Percentiles rank a stretch among this genome's conserved stretches.
These are phyloP conservation scores for Erinaceus europaeus DNA, from an alignment of 2,113 vertebrate species.

Conservation along the genomic window DNA sequence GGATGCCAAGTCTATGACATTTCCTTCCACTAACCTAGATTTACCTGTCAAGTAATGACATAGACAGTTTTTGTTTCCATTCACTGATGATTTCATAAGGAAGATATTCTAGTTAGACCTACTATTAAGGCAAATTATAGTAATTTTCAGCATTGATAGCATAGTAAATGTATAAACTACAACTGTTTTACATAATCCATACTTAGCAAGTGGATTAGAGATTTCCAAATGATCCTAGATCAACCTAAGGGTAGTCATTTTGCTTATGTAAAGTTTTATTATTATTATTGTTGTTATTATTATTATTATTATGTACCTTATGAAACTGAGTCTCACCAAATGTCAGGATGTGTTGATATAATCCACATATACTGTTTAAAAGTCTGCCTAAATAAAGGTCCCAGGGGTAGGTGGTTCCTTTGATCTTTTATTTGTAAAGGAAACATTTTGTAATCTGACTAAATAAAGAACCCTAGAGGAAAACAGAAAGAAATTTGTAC, in stretches of 20 bases:
- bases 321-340: conserved; percentile 31
- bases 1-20: background rate
- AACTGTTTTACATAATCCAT: background rate
- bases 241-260: background rate
- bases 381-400: background rate
- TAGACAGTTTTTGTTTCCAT: background rate
- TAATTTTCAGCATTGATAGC: background rate
- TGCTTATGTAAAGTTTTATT: background rate
- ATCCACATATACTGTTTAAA: conserved; percentile 21
- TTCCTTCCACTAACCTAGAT: background rate
- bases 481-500: conserved; percentile 1
- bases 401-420: conserved; percentile 25
- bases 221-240: background rate
- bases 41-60: background rate
- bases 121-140: background rate
- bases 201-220: background rate
- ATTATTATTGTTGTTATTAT: background rate
- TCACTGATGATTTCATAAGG: conserved; percentile 13
- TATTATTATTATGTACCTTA: conserved; percentile 10
- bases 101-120: background rate
- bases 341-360: background rate
- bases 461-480: background rate
- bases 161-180: background rate
- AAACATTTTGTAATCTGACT: conserved; percentile 49
- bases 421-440: conserved; percentile 53